phyloP scores from a whole-genome alignment of 2,888 invertebrate species.

The Diploptera punctata region DNA sequence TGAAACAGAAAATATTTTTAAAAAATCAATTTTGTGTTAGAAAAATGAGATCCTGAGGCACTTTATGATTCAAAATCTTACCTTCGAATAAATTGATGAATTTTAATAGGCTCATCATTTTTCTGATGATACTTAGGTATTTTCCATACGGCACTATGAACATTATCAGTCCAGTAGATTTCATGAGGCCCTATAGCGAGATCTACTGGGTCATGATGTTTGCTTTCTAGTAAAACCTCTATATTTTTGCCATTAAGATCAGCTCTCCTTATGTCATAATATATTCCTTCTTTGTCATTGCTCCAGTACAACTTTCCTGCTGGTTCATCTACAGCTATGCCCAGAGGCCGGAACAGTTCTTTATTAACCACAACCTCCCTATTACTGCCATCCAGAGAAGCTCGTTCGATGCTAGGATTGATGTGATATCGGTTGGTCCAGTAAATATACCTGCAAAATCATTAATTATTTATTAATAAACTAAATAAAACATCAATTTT shows the following conservation, averaged over 20 bases:
- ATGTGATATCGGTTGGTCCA: constrained; percentile 84
- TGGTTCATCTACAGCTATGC: constrained; percentile 75
- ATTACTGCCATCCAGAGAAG: constrained; percentile 70
- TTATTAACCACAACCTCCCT: constrained; percentile 66
- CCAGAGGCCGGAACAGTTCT: constrained; percentile 72
- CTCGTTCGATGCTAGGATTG: constrained; percentile 78
- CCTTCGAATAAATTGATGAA: constrained; percentile 18
- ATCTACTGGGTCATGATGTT: constrained; percentile 72
- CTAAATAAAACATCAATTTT: no score
- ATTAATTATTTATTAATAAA: no score
- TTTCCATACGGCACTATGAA: constrained; percentile 70
- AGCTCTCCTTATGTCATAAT: constrained; percentile 75
- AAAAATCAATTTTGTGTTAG: no score
- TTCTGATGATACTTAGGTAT: constrained; percentile 56
- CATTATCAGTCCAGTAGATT: constrained; percentile 87
- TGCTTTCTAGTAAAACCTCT: constrained; percentile 58
- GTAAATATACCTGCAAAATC: constrained; percentile 70
- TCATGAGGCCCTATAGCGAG: constrained; percentile 73
- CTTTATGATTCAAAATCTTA: no score
- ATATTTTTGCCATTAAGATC: constrained; percentile 71
- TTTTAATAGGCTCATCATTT: constrained; percentile 12
- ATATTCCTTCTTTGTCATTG: constrained; percentile 71
- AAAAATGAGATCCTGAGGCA: no score
- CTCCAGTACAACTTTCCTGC: constrained; percentile 77
- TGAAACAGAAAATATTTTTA: no score